These are phyloP conservation scores for Haemorhous mexicanus DNA, from an alignment of 2,113 vertebrate species.

Conservation along the genomic window DNA sequence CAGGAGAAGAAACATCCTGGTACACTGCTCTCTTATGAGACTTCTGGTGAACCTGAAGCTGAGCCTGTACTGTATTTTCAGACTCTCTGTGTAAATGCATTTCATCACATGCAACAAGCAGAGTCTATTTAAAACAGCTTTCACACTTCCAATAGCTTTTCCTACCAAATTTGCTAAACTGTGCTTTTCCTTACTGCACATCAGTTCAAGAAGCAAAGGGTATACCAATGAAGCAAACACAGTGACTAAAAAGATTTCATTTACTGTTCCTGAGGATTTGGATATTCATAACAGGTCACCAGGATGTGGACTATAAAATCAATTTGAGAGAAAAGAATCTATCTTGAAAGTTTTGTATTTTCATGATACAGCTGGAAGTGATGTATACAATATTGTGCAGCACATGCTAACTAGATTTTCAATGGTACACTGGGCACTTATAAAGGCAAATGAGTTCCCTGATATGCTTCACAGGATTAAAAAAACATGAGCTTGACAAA, in stretches of 20 bases:
- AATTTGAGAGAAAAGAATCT: background rate
- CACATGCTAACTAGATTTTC: background rate
- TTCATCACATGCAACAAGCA: background rate
- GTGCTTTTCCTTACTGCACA: background rate
- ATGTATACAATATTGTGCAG: background rate
- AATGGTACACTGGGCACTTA: background rate
- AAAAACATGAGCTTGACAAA: conserved; percentile 8
- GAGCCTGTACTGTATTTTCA: background rate
- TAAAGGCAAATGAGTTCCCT: background rate
- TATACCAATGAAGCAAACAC: background rate
- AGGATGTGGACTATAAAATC: background rate
- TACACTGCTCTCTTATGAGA: background rate
- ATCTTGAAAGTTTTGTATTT: background rate
- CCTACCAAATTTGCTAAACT: background rate
- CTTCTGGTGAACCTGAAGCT: background rate
- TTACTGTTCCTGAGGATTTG: background rate
- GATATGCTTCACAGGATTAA: background rate
- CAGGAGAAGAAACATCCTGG: background rate
- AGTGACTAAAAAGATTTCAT: background rate
- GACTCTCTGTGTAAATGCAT: background rate
- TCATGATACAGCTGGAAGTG: background rate
- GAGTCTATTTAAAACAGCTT: background rate
- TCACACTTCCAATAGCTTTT: background rate
- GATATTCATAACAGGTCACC: background rate
- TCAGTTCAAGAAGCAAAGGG: background rate